Base-by-base conservation (phyloP, 2,888 invertebrate species). In the Cheilosia grossa region DNA sequence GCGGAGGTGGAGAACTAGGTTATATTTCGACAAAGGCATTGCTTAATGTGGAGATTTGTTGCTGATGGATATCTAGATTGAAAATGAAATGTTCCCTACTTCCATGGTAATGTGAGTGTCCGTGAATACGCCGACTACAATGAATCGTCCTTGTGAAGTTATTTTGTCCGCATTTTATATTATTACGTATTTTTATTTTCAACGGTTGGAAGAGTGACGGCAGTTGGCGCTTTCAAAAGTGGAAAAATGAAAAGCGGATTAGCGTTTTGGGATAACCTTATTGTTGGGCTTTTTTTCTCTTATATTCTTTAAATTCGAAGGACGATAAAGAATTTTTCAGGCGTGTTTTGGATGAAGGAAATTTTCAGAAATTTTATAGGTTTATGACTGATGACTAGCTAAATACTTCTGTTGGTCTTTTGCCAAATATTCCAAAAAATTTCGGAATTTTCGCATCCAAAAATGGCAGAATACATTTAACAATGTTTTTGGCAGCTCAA, bases 41-140 rank as follows among this genome's bases (percentile, higher is more conserved):
- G 49, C 78, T 83, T 83, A 74, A 80, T 83, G 79, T 74, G 63
- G 59, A 80, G 63, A 74, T 83, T 83, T 79, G 69, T 80, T 80
- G 75, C 75, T 85, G 83, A 85, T 80, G 70, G 80, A 85, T 80
- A 79, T 74, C 79, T 80, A 40, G 40, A 73, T 66, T 69, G 67
- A 61, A 73, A 79, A 79, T 82, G 63, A 61, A 83, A 74, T 74
- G 69, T 79, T 58, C 63, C 33, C 27, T 9, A 63, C 15, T 33
- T 10, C 53, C 58, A 58, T 58, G 19, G 58, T 40, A 44, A 73
- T 17, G 33, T 19, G 27, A 56, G 58, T 30, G 70, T 30, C 59
- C 37, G 7, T 30, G 24, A 59, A 19, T 59, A 63, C 63, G 21
- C 17, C 44, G 33, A 30, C 44, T 17, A 17, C 47, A 49, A 30